These are phyloP conservation scores for Yponomeuta plumbellus DNA, from an alignment of 2,888 invertebrate species.

Conservation along the genomic window DNA sequence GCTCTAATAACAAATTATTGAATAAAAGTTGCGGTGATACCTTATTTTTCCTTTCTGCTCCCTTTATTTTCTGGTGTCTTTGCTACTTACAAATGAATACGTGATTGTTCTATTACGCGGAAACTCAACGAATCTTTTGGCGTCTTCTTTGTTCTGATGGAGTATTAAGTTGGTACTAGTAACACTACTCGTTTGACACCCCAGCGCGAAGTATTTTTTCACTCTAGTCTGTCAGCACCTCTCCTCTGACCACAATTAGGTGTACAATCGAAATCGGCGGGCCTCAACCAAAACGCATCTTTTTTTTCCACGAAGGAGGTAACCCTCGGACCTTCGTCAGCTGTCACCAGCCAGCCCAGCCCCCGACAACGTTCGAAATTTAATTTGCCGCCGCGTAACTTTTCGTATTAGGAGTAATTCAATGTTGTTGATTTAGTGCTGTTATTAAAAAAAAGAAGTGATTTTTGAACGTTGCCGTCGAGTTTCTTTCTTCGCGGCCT, in stretches of 20 bases:
- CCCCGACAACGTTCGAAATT: slow-evolving; percentile 47
- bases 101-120: too few relatives aligned
- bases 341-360: slow-evolving; percentile 45
- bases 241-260: not conserved
- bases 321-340: slow-evolving; percentile 49
- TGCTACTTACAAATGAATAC: too few relatives aligned
- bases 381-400: slow-evolving; percentile 48
- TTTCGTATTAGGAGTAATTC: not conserved
- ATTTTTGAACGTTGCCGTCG: not conserved
- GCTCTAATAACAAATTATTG: too few relatives aligned
- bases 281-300: not conserved
- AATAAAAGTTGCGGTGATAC: too few relatives aligned
- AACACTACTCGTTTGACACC: too few relatives aligned
- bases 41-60: too few relatives aligned
- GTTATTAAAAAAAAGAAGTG: not conserved
- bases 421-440: not conserved
- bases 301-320: slow-evolving; percentile 8
- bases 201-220: not conserved
- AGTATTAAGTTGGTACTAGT: too few relatives aligned
- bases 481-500: not conserved
- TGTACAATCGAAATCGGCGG: not conserved
- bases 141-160: too few relatives aligned
- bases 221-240: not conserved
- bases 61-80: too few relatives aligned
- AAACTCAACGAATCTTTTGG: too few relatives aligned